Evolutionary conservation across 2,113 vertebrate species (phyloP), one percentile per base, ranked within the genome.

Genomic region (Sterna hirundo): DNA sequence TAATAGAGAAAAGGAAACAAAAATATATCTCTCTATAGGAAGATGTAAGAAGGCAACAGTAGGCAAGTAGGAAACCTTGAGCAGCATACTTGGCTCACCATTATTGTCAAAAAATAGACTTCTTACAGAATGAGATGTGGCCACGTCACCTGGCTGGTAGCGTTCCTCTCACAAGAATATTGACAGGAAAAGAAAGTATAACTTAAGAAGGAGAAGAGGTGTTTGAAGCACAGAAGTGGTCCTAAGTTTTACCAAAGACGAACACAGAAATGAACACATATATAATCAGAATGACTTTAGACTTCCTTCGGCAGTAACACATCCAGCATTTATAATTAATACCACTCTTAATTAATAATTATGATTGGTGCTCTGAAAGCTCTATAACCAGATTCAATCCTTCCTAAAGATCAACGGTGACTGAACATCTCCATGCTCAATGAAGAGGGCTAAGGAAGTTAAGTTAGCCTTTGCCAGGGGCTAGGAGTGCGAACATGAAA

Each of bases 381-480:
- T 74, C 54, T 85, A 90, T 88, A 90, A 17, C 13, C 11, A 68
- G 10, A 30, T 83, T 78, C 55, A 86, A 55, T 40, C 26, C 15
- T 82, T 90, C 29, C 40, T 46, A 85, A 88, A 86, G 30, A 60
- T 13, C 19, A 71, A 4, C 40, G 52, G n/a, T 62, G 16, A 64
- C 55, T 62, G 46, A 94, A 86, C 16, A 11, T 66, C 16, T 52
- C 52, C 16, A 27, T 6, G 61, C 25, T 71, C 68, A 75, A 10
- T 22, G 65, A 75, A 58, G 62, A 40, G 10, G 7, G 27, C 76
- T 84, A 61, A 71, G 57, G 64, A 88, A 95, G 87, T 74, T 83
- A 86, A 90, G 78, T 68, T 90, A 94, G 72, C 64, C 72, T 94
- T 86, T 91, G 68, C 68, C 80, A 91, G 77, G 51, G 93, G 83